Evolutionary conservation across 2,113 vertebrate genomes (phyloP), one percentile per base, ranked within the genome.

Genomic region (Mystacornis crossleyi): DNA sequence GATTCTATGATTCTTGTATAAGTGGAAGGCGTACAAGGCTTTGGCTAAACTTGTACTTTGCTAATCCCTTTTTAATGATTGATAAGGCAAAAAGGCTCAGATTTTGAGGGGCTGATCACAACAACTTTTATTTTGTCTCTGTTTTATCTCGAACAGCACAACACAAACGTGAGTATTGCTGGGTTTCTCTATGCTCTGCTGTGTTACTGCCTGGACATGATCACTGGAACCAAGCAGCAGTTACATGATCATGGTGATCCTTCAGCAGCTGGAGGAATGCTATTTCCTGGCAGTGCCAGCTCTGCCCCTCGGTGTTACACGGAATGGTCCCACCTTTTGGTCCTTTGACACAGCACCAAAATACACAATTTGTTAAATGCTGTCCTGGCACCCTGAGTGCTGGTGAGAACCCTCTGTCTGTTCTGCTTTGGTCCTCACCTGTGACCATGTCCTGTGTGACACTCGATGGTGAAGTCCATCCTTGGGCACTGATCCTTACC

Each of bases 141-240:
- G 36, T 90, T 96, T 90, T 81, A 31, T 91, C 53, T 97, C 75
- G 72, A 94, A 91, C 89, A 97, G 95, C 83, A 78, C n/a, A 83
- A 86, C 74, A 75, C 12, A 96, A 93, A 89, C 66, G 93, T 96
- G 80, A 97, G 91, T 96, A 90, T 38, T 82, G 24, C 28, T 38
- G 36, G 58, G 45, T 81, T 94, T 55, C 51, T 28, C 26, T 60
- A 2, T 47, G 86, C 58, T 91, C 80, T 91, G 81, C 91, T 85
- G 20, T 71, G 74, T 65, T 61, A 25, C 81, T 78, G 89, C 51
- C 82, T 26, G 42, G 62, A 43, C 81, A n/a, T 58, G 91, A 93
- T 87, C 72, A 47, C 10, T 89, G 89, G 81, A 72, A 79, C 50
- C 79, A 57, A 48, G 20, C 28, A 78, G 47, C 47, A 54, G 77